Base-by-base conservation (phyloP, 2,113 vertebrate genomes). In the Pollachius pollachius region DNA sequence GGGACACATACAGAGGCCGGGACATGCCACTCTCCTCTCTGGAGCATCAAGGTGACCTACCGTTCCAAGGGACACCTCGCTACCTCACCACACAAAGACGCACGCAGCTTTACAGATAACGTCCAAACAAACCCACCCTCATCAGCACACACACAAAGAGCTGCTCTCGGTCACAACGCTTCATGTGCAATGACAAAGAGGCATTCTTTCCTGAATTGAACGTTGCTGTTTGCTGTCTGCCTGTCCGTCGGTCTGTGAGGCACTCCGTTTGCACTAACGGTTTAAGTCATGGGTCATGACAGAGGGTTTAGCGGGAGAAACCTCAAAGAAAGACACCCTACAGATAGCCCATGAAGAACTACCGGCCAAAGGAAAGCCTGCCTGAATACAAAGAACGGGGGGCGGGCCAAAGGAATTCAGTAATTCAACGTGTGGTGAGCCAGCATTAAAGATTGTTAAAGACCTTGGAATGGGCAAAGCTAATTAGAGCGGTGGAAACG, bases 271-370 rank as follows among this genome's bases (percentile, higher is more conserved):
- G 70, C 73, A 57, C 48, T 65, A 62, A 78, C 62, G 78, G 77
- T 77, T 73, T 64, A 78, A 79, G 75, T 71, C 72, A 71, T 72
- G 79, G 78, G 75, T 71, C 72, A 71, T 72, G 79, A 83, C 73
- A 84, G 81, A 67, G 68, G 72, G 78, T 74, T 83, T 65, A 80
- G 84, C 87, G 85, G 87, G 85, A 89, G 37, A 87, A 87, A 80
- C 23, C 82, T 84, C 71, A 81, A 67, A 82, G 81, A 77, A 83
- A 77, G 73, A 75, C 69, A 66, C n/a, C 61, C 67, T 79, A 70
- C 67, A 65, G 71, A 83, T 74, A 80, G 73, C 85, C 88, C 90
- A 85, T 73, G 73, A 79, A 60, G 81, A 84, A 81, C 69, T 77
- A 77, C 68, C 66, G 21, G 77, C 74, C 73, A 81, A 81, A n/a